These are phyloP conservation scores for Pantala flavescens DNA, from an alignment of 1,140 invertebrate species.

Conservation along the genomic window DNA sequence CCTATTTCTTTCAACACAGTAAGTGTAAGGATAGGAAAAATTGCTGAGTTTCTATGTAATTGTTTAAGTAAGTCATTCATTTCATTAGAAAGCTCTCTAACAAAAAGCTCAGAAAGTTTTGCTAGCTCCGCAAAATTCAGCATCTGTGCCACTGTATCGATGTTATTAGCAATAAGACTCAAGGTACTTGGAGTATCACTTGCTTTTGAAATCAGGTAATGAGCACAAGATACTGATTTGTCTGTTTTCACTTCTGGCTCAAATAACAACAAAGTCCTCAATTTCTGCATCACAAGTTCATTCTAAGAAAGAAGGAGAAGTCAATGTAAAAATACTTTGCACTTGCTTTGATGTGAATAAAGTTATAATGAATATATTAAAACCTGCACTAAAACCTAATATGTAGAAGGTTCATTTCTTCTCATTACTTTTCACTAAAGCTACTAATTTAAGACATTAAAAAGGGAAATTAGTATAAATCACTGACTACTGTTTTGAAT, in stretches of 20 bases:
- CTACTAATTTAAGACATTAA: no score
- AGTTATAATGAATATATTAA: no score
- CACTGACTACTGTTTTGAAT: no score
- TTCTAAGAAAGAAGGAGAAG: not conserved
- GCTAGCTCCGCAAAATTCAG: not conserved
- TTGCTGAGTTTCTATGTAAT: not conserved
- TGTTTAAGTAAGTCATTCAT: not conserved
- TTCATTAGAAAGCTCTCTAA: no score
- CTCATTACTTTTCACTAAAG: no score
- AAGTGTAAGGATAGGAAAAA: not conserved
- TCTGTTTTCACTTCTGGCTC: not conserved
- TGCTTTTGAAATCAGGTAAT: not conserved
- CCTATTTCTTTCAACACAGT: not conserved
- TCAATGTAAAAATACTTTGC: no score
- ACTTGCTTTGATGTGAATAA: no score
- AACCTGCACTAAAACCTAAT: no score
- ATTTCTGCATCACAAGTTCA: not conserved
- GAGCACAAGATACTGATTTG: not conserved
- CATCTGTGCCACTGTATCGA: not conserved
- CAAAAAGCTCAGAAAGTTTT: no score
- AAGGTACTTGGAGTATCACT: not conserved
- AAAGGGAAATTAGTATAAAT: no score
- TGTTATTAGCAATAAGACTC: not conserved
- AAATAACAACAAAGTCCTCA: not conserved
- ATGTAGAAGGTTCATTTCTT: no score